phyloP scores from a whole-genome alignment of 2,888 invertebrate genomes.

The Xylocampa areola region DNA sequence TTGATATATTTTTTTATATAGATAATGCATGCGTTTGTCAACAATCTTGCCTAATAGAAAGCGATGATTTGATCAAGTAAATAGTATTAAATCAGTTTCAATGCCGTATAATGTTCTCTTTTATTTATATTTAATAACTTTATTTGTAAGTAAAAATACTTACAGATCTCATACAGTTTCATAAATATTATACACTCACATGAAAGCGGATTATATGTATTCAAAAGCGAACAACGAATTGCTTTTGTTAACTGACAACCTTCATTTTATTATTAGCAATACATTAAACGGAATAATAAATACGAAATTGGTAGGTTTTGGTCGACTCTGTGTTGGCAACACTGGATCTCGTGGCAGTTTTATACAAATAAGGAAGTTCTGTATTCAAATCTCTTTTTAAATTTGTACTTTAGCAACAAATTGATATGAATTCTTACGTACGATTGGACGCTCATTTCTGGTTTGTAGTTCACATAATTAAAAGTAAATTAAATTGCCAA shows the following conservation, averaged over 20 bases:
- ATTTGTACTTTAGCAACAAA: conserved; percentile 75
- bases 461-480: conserved; percentile 21
- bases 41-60: conserved; percentile 4
- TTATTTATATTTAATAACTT: conserved; percentile 21
- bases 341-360: conserved; percentile 60
- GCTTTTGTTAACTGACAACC: conserved; percentile 80
- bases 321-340: conserved; percentile 70
- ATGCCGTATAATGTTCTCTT: conserved; percentile 20
- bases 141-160: conserved; percentile 65
- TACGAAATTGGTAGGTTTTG: conserved; percentile 55
- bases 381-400: conserved; percentile 35
- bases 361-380: conserved; percentile 39
- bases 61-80: conserved; percentile 5
- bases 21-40: conserved; percentile 5
- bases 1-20: conserved; percentile 6
- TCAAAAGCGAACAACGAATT: conserved; percentile 81
- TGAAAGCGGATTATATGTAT: conserved; percentile 82
- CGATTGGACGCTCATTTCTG: conserved; percentile 49
- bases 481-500: conserved; percentile 23
- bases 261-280: conserved; percentile 60
- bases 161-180: conserved; percentile 70
- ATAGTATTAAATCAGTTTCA: conserved; percentile 2
- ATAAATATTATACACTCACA: conserved; percentile 78
- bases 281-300: conserved; percentile 49
- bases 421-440: conserved; percentile 68